Percentiles rank a stretch among this genome's conserved stretches.
Conservation (phyloP, 2,797 vertebrate genomes). For the Neostethus bicornis region DNA sequence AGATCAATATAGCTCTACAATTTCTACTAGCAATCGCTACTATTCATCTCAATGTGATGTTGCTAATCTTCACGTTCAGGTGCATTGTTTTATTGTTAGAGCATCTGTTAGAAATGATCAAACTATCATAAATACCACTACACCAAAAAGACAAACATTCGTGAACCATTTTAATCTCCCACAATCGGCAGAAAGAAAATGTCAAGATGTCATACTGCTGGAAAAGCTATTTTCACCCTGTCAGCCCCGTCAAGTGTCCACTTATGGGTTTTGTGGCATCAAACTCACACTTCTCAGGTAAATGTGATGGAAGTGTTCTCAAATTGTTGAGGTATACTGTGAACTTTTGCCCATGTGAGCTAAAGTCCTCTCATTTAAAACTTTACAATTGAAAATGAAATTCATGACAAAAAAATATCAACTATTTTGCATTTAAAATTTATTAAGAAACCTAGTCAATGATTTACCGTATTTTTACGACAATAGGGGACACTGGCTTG, state of each 20-base stretch:
- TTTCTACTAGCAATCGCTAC: no score
- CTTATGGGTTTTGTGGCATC: slow-evolving; percentile 38
- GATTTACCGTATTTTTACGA: no score
- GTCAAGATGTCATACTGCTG: slow-evolving; percentile 25
- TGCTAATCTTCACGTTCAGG: neutral
- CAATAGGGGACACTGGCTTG: no score
- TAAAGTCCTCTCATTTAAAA: slow-evolving; percentile 27
- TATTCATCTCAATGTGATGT: no score
- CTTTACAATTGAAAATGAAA: slow-evolving; percentile 47
- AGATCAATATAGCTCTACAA: no score
- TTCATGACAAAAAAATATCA: slow-evolving; percentile 52
- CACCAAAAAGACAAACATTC: neutral
- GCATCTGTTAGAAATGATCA: neutral
- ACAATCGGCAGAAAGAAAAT: neutral
- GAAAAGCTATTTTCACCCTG: slow-evolving; percentile 42
- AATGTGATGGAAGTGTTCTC: slow-evolving; percentile 37
- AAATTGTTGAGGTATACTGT: slow-evolving; percentile 25
- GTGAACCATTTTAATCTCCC: neutral
- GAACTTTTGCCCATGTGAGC: slow-evolving; percentile 34
- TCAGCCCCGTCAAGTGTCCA: slow-evolving; percentile 38
- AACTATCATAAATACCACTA: neutral
- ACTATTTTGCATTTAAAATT: no score
- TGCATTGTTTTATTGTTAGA: neutral
- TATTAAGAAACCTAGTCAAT: no score
- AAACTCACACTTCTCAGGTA: slow-evolving; percentile 15